Evolutionary conservation across 53 echinoderm and acorn worm species (phyloP).

Genomic region (Antedon mediterranea): DNA sequence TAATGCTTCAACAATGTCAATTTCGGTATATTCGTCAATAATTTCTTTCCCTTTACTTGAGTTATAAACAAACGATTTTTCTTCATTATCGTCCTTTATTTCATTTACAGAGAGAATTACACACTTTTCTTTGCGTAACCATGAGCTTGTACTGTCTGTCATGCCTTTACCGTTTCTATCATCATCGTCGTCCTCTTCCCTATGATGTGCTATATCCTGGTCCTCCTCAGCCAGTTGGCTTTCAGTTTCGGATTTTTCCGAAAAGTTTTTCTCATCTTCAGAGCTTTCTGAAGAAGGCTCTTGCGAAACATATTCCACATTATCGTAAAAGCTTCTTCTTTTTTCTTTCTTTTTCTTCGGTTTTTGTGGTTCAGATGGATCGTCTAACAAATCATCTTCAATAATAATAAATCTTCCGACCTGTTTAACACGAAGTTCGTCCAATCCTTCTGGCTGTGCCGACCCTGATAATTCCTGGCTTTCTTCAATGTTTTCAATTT

Average conservation of each 20-base stretch:
- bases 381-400: neutral
- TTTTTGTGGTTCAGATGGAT: neutral
- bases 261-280: neutral
- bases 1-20: constrained; percentile 83
- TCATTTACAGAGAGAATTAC: constrained; percentile 4
- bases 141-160: neutral
- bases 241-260: neutral
- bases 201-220: neutral
- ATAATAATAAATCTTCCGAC: neutral
- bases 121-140: constrained; percentile 5
- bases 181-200: neutral
- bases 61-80: neutral
- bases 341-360: neutral
- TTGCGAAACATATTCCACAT: neutral
- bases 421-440: neutral
- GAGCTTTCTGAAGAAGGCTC: neutral
- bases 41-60: neutral
- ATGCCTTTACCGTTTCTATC: neutral
- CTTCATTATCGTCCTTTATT: neutral
- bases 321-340: neutral
- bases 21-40: constrained; percentile 51
- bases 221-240: neutral
- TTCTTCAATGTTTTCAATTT: neutral
- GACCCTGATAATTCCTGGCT: neutral
- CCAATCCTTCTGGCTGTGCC: neutral